Evolutionary conservation across 2,888 invertebrate genomes (phyloP), one percentile per base, ranked within the genome.

Genomic region (Autographa pulchrina): DNA sequence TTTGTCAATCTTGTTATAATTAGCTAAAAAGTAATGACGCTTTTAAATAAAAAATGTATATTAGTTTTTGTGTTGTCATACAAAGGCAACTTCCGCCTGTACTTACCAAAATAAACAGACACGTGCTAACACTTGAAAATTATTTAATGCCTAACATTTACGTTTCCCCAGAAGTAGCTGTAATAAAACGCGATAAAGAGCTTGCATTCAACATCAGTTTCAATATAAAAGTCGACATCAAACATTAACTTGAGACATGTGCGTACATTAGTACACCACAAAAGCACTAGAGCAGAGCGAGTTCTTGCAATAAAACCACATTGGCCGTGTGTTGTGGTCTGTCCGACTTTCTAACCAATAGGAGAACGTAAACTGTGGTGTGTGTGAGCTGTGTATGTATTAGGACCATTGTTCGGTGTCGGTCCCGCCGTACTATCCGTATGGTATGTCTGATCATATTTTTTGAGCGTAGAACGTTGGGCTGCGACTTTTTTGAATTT

Each of bases 301-400:
- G 88, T 89, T 90, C 89, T 89, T 85, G 89, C 89, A 88, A 90
- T 88, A 90, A 89, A 89, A 92, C 91, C 89, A 87, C 87, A 88
- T 69, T 80, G 85, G 81, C 78, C 81, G 90, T 91, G 85, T 88
- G 84, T 87, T 70, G 88, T 87, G 87, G 82, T 82, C 80, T 86
- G 90, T 87, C 85, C 88, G 89, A 91, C 88, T 90, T 92, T 88
- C 82, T 76, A 80, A 79, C 92, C 90, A 91, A 92, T 91, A 75
- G 74, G 80, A 77, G 62, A 64, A 38, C 75, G 32, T 32, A 35
- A 11, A 70, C 41, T 68, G n/a, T 62, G n/a, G 92, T 90, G 85
- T 86, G 88, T 58, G 86, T 86, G 68, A 54, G 13, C 41, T 14
- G 68, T 85, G 77, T 85, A 78, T 74, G 82, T 85, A 83, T 85